Base-by-base conservation (phyloP, 2,113 vertebrate species). In the Jaculus jaculus region DNA sequence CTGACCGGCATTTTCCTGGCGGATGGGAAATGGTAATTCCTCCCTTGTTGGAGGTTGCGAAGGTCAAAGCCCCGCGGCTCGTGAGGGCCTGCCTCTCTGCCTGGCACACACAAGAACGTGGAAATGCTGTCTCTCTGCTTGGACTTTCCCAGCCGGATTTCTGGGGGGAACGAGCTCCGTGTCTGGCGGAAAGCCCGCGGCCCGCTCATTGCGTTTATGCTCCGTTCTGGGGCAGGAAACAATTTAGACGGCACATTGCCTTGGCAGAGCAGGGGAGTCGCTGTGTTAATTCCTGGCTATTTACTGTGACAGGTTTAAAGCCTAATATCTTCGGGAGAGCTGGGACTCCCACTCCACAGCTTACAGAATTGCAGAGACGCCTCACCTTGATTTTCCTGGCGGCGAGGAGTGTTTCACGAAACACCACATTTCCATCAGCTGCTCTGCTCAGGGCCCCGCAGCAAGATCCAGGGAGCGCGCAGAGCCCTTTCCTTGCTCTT, bases 301-400 rank as follows among this genome's bases (percentile, higher is more conserved):
- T 96, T 92, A 72, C 92, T 47, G 72, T 84, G 95, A 97, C 95
- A 93, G 90, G 79, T 95, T 93, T 91, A 96, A 63, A 89, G 90
- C 63, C 37, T 32, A 26, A 15, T 58, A 47, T 86, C 68, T 94
- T 89, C 81, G 89, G 72, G 28, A 39, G 26, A 7, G 1, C 79
- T 17, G 26, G 34, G 71, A 20, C 71, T 86, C 71, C 80, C 32
- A 13, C 30, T 30, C 47, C 0, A 0, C 1, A 2, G 75, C 39
- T 7, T 5, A 0, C 7, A 1, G 51, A 26, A 63, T 47, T 18
- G 39, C 65, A 54, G 24, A 74, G 85, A 65, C 3, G 16, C 30
- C 2, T 9, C 16, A 18, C 65, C 30, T 60, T 30, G 65, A 71
- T 58, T 66, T 81, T 74, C 82, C 39, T 3, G 39, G 58, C 5